Conservation (phyloP, 2,797 vertebrate genomes). For the Catharus ustulatus region DNA sequence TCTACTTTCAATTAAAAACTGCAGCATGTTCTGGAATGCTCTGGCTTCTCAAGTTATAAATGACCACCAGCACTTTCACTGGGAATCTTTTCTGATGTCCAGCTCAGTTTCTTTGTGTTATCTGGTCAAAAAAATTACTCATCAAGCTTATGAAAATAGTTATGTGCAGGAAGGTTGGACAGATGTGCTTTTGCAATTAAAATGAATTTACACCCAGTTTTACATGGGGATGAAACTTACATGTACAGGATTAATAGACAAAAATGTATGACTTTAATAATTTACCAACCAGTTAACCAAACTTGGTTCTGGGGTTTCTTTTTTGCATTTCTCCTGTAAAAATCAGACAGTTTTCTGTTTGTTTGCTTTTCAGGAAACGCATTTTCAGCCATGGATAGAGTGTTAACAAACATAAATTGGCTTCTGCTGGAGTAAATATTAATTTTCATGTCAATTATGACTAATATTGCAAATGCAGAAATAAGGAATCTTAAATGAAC, state of each 20-base stretch:
- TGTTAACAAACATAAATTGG: background rate
- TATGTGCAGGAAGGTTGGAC: background rate
- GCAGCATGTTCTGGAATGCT: background rate
- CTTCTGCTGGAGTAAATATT: background rate
- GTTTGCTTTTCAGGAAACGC: background rate
- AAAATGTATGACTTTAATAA: background rate
- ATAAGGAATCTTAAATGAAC: background rate
- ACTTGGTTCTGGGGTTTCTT: background rate
- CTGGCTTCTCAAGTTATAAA: background rate
- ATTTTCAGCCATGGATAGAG: background rate
- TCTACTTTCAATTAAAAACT: background rate
- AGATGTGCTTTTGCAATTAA: background rate
- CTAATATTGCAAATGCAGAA: background rate
- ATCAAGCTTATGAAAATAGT: background rate
- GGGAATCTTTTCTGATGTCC: background rate
- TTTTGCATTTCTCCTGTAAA: background rate
- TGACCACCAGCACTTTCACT: background rate
- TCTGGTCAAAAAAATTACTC: constrained; percentile 8
- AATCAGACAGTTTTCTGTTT: background rate
- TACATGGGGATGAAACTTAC: background rate
- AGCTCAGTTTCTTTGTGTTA: background rate
- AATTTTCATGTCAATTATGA: background rate
- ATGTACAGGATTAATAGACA: background rate
- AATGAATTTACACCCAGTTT: background rate
- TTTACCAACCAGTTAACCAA: background rate